Percentiles rank a stretch among this genome's conserved stretches.
Evolutionary conservation across 2,797 vertebrate genomes (phyloP).

Genomic region (Diplodus sargus): DNA sequence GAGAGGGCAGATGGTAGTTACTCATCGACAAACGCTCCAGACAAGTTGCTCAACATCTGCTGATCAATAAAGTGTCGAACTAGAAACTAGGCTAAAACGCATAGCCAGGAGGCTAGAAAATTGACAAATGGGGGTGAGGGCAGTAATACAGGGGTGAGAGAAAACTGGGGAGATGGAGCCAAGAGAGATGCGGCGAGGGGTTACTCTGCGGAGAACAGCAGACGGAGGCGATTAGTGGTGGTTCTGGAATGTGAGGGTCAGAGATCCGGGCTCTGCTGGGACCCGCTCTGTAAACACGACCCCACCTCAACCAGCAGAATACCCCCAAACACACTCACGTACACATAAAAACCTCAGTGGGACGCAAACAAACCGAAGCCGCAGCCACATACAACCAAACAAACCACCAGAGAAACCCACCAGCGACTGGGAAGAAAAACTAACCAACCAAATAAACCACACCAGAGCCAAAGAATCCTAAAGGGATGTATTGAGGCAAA

Average conservation of each 20-base stretch:
- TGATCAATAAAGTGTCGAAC: slow-evolving; percentile 54
- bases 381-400: slow-evolving; percentile 69
- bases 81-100: slow-evolving; percentile 49
- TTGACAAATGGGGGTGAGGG: slow-evolving; percentile 55
- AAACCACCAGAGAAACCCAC: slow-evolving; percentile 54
- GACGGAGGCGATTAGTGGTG: slow-evolving; percentile 83
- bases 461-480: slow-evolving; percentile 21
- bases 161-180: slow-evolving; percentile 61
- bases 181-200: slow-evolving; percentile 67
- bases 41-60: slow-evolving; percentile 40
- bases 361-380: slow-evolving; percentile 72
- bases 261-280: slow-evolving; percentile 83
- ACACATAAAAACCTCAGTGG: slow-evolving; percentile 65
- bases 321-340: slow-evolving; percentile 63
- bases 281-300: slow-evolving; percentile 84
- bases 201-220: slow-evolving; percentile 75
- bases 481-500: slow-evolving; percentile 29
- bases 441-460: slow-evolving; percentile 51
- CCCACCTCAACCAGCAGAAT: slow-evolving; percentile 76
- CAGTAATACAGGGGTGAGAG: slow-evolving; percentile 47
- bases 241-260: slow-evolving; percentile 87
- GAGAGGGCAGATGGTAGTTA: slow-evolving; percentile 41
- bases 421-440: slow-evolving; percentile 49
- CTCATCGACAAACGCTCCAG: slow-evolving; percentile 45
- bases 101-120: slow-evolving; percentile 37